phyloP scores from a whole-genome alignment of 2,888 invertebrate species.

The Lutraria lutraria region DNA sequence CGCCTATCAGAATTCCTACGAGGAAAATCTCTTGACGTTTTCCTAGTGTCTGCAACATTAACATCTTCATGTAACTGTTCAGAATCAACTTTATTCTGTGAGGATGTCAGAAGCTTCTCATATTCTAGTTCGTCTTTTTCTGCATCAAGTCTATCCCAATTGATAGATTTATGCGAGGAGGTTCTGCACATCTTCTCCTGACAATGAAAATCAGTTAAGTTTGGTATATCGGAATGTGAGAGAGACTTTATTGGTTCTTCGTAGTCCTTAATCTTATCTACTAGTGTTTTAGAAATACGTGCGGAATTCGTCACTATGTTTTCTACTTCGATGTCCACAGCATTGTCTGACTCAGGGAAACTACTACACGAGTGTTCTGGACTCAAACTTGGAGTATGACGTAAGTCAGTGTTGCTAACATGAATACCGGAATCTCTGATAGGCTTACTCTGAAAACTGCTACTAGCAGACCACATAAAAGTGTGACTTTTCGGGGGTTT shows the following conservation, averaged over 20 bases:
- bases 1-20: neutral
- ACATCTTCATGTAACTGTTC: neutral
- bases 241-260: neutral
- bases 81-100: neutral
- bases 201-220: neutral
- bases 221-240: conserved; percentile 10
- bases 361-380: neutral
- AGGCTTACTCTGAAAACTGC: neutral
- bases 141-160: neutral
- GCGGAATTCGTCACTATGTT: neutral
- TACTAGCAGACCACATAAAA: neutral
- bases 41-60: no score
- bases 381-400: neutral
- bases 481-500: conserved; percentile 8
- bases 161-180: neutral
- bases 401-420: neutral
- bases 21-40: neutral
- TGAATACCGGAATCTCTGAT: conserved; percentile 6
- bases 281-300: neutral
- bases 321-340: neutral
- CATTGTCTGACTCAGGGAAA: neutral
- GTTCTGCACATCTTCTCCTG: neutral
- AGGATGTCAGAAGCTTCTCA: neutral
- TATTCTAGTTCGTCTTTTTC: neutral
- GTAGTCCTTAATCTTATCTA: neutral